Evolutionary conservation across 2,113 vertebrate genomes (phyloP).

Genomic region (Oreamnos americanus): DNA sequence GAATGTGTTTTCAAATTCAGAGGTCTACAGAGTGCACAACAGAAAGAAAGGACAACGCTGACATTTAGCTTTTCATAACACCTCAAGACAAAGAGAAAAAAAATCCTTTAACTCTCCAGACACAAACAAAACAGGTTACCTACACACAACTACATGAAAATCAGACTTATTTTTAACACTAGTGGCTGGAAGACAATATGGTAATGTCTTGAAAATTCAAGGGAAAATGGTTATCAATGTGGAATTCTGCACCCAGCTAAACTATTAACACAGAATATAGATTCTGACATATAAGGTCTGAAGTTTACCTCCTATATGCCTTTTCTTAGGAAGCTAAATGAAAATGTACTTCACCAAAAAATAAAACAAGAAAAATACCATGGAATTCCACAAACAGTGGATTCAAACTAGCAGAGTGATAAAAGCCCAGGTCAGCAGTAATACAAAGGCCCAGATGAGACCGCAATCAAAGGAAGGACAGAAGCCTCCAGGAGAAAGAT

Average conservation of each 20-base stretch:
- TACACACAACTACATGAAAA: slow-evolving; percentile 13
- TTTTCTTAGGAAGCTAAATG: background rate
- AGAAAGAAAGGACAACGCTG: background rate
- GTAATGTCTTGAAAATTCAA: slow-evolving; percentile 3
- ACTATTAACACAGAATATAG: background rate
- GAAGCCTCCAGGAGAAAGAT: background rate
- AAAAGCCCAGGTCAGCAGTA: background rate
- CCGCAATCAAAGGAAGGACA: background rate
- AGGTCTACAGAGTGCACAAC: background rate
- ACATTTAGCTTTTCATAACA: background rate
- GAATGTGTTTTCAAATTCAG: slow-evolving; percentile 16
- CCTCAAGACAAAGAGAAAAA: background rate
- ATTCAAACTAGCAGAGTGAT: background rate
- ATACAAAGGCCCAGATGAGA: background rate
- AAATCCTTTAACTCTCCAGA: background rate
- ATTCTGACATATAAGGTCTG: background rate
- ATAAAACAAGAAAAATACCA: background rate
- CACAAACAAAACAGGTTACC: background rate
- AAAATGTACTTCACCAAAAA: background rate
- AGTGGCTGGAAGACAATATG: background rate
- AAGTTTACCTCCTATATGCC: background rate
- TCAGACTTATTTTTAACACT: background rate
- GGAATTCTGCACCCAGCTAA: slow-evolving; percentile 1
- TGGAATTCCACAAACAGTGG: background rate
- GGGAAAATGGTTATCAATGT: background rate